These are phyloP conservation scores for Saccostrea echinata DNA, from an alignment of 1,140 invertebrate genomes.

Conservation along the genomic window DNA sequence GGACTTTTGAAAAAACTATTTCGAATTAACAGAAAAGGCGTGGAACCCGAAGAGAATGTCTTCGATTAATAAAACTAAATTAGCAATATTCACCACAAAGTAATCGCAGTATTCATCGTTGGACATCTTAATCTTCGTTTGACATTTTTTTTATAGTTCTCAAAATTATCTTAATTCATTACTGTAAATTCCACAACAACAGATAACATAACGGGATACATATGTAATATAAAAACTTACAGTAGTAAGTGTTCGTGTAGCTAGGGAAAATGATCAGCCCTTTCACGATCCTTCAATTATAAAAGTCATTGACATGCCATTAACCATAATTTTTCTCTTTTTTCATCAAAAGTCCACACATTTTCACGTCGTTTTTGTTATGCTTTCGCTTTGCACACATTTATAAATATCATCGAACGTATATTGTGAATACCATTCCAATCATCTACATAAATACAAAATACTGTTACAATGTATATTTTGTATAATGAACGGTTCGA, in stretches of 20 bases:
- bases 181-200: neutral
- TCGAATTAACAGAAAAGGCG: neutral
- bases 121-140: neutral
- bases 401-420: too few relatives aligned
- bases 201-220: too few relatives aligned
- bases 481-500: neutral
- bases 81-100: too few relatives aligned
- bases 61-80: neutral
- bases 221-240: too few relatives aligned
- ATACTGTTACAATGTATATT: neutral
- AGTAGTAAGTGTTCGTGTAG: too few relatives aligned
- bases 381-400: neutral
- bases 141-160: neutral
- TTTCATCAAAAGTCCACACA: neutral
- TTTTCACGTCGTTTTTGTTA: neutral
- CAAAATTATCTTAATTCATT: neutral
- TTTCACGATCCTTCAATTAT: too few relatives aligned
- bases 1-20: slow-evolving; percentile 1
- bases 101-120: neutral
- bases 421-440: slow-evolving; percentile 28
- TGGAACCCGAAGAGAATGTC: neutral
- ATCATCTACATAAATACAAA: neutral
- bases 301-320: too few relatives aligned
- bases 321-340: neutral
- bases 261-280: too few relatives aligned